Evolutionary conservation across 2,888 invertebrate genomes (phyloP).

Genomic region (Neria commutata): DNA sequence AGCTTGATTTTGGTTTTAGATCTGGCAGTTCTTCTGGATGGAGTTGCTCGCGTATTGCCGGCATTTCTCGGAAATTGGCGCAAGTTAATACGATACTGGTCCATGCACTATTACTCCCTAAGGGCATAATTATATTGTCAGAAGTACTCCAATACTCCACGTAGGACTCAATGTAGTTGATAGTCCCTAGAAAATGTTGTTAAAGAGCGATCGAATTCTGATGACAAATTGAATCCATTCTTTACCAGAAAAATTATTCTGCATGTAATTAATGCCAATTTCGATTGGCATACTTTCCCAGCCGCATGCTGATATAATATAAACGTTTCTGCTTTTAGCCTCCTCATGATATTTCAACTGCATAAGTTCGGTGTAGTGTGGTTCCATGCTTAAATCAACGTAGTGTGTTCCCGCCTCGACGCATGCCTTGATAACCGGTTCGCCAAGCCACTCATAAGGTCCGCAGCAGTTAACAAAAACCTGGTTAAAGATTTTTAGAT

Average conservation of each 20-base stretch:
- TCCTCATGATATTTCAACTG: constrained; percentile 75
- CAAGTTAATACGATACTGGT: constrained; percentile 22
- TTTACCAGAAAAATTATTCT: constrained; percentile 71
- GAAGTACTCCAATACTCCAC: constrained; percentile 23
- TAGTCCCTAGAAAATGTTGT: constrained; percentile 25
- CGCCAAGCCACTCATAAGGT: constrained; percentile 83
- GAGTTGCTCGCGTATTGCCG: constrained; percentile 18
- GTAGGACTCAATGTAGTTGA: constrained; percentile 32
- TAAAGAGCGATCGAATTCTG: background rate
- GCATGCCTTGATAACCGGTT: constrained; percentile 73
- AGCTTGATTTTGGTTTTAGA: constrained; percentile 18
- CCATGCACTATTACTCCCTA: constrained; percentile 27
- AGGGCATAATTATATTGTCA: constrained; percentile 14
- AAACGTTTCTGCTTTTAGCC: constrained; percentile 76
- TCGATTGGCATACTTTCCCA: constrained; percentile 91
- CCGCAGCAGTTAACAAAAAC: constrained; percentile 86
- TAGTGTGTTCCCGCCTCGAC: constrained; percentile 79
- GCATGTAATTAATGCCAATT: constrained; percentile 75
- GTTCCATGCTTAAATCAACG: constrained; percentile 89
- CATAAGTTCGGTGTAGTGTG: constrained; percentile 81
- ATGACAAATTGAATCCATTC: no score
- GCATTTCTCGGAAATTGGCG: constrained; percentile 8
- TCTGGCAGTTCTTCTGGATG: constrained; percentile 12
- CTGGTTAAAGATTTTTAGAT: no score
- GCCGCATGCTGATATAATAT: constrained; percentile 86